Base-by-base conservation (phyloP, 2,113 vertebrate genomes). In the Dunckerocampus dactyliophorus region DNA sequence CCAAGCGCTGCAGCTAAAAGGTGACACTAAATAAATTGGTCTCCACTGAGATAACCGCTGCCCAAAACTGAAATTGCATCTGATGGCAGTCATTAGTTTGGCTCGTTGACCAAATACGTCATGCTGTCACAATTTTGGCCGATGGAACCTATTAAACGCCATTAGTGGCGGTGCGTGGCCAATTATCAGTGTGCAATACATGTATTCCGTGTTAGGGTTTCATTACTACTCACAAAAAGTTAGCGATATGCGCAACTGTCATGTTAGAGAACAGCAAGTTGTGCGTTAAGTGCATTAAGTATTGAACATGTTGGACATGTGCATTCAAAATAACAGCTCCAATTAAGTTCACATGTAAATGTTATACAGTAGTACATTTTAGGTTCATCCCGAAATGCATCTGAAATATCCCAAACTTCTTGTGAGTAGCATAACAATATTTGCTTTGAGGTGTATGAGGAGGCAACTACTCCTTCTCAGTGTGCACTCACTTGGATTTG, bases 61-160 rank as follows among this genome's bases (percentile, higher is more conserved):
- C 78, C 77, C 84, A 88, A 88, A 87, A 85, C 70, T 82, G 47
- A 85, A 88, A 85, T 87, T 78, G 81, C 76, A 80, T 88, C 86
- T 88, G 80, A 88, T 86, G 86, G 87, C 75, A 81, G 87, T 88
- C 88, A 90, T 91, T 92, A 91, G 82, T 75, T 84, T 62, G 65
- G 72, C 66, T 87, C 55, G 62, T 81, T 73, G 83, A 81, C 80
- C 76, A 85, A 84, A 91, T 90, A 72, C 84, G 90, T 90, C 83
- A 88, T 77, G 65, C 78, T 90, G 85, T 89, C 85, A 88, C 71
- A 66, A 48, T 81, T 82, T 79, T 80, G 76, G 77, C 77, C 64
- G 75, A 79, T 70, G 45, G 75, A 84, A 80, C 67, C 77, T 82
- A 90, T 89, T 89, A 88, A 78, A 88, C 66, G 78, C 76, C 78